These are phyloP conservation scores for Semaprochilodus insignis DNA, from an alignment of 2,797 vertebrate species.

Conservation along the genomic window DNA sequence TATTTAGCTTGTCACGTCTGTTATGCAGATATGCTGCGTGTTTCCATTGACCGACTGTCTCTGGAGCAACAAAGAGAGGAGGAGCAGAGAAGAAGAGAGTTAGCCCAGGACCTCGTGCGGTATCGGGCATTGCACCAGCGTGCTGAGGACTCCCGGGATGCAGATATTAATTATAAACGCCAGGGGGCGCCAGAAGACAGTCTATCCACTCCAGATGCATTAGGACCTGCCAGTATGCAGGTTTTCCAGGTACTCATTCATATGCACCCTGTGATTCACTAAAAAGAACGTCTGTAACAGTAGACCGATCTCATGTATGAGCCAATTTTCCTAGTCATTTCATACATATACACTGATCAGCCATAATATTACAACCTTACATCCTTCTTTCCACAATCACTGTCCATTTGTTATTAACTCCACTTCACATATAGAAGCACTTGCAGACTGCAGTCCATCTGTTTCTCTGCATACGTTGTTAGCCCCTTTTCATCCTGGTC, in stretches of 20 bases:
- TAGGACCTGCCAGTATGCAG: slow-evolving; percentile 80
- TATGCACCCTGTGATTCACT: no score
- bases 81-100: slow-evolving; percentile 55
- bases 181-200: slow-evolving; percentile 61
- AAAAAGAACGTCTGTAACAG: no score
- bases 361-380: no score
- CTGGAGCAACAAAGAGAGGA: slow-evolving; percentile 68
- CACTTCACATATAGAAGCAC: no score
- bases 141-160: slow-evolving; percentile 70
- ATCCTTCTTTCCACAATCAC: no score
- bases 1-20: background rate
- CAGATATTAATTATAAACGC: slow-evolving; percentile 71
- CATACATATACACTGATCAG: no score
- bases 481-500: no score
- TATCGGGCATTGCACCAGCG: slow-evolving; percentile 70
- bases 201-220: slow-evolving; percentile 60
- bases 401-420: no score
- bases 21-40: slow-evolving; percentile 68
- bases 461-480: no score
- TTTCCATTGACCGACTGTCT: slow-evolving; percentile 61
- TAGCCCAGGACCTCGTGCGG: slow-evolving; percentile 64
- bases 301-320: no score
- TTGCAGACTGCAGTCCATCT: no score
- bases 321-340: no score
- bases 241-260: slow-evolving; percentile 73